Conservation (phyloP, 92 coral and sea anemone genomes). For the Actinernus sp. region DNA sequence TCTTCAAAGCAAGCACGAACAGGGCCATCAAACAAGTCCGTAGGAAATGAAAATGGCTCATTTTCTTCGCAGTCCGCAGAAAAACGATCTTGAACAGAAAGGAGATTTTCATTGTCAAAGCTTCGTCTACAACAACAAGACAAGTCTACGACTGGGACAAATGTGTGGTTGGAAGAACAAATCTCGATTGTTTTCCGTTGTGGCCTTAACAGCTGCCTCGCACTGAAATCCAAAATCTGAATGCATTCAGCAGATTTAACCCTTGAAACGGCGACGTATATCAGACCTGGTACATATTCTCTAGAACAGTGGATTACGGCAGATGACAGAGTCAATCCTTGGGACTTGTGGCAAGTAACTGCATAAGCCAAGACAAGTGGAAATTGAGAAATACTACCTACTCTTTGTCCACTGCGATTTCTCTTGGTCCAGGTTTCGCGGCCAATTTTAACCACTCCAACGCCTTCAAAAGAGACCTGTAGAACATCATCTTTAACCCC, state of each 20-base stretch:
- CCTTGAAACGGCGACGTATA: slow-evolving; percentile 46
- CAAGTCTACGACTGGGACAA: slow-evolving; percentile 3
- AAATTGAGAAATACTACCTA: slow-evolving; percentile 24
- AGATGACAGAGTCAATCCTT: slow-evolving; percentile 5
- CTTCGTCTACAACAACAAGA: slow-evolving; percentile 21
- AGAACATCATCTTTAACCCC: neutral
- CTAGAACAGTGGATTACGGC: slow-evolving; percentile 29
- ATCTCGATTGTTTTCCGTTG: neutral
- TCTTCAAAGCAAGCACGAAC: slow-evolving; percentile 15
- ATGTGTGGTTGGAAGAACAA: slow-evolving; percentile 1
- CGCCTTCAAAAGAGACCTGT: neutral
- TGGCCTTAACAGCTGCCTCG: slow-evolving; percentile 18
- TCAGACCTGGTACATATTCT: slow-evolving; percentile 17
- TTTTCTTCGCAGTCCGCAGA: neutral
- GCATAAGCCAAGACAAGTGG: slow-evolving; percentile 16
- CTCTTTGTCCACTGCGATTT: neutral
- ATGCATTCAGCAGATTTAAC: slow-evolving; percentile 1
- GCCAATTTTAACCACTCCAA: no score
- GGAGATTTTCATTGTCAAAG: neutral
- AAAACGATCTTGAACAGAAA: slow-evolving; percentile 6
- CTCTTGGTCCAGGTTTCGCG: slow-evolving; percentile 11
- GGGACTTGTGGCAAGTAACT: no score
- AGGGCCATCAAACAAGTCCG: slow-evolving; percentile 16
- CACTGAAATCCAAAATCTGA: slow-evolving; percentile 11
- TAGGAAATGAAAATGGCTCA: slow-evolving; percentile 16